These are phyloP conservation scores for Acipenser transmontanus DNA, from an alignment of 2,797 vertebrate genomes.

Conservation along the genomic window DNA sequence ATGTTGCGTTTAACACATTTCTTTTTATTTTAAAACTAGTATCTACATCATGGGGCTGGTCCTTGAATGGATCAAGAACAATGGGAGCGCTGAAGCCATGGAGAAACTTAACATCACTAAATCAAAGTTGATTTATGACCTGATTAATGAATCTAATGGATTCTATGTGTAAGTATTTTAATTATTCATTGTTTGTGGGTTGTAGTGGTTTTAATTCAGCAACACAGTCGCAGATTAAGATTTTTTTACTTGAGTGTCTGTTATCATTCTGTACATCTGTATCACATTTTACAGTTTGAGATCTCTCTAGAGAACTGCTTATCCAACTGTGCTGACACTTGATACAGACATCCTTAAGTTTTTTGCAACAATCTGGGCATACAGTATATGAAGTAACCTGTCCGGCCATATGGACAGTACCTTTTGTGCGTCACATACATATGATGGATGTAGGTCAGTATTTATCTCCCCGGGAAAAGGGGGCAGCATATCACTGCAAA, in stretches of 20 bases:
- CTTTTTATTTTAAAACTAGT: slow-evolving; percentile 42
- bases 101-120: slow-evolving; percentile 78
- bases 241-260: not conserved
- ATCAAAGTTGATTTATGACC: slow-evolving; percentile 78
- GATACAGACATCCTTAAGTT: not conserved
- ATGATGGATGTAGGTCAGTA: too few relatives aligned
- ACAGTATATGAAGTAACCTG: too few relatives aligned
- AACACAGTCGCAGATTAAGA: too few relatives aligned
- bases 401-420: too few relatives aligned
- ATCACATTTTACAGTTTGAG: too few relatives aligned
- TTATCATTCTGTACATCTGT: not conserved
- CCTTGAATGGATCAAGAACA: slow-evolving; percentile 91
- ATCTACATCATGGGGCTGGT: slow-evolving; percentile 90
- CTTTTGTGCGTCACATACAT: too few relatives aligned
- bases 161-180: slow-evolving; percentile 80
- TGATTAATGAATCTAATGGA: slow-evolving; percentile 77
- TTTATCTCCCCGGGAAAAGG: too few relatives aligned
- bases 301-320: too few relatives aligned
- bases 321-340: too few relatives aligned
- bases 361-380: not conserved
- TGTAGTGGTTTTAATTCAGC: too few relatives aligned
- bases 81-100: slow-evolving; percentile 76
- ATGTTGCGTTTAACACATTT: not conserved
- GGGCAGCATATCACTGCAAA: too few relatives aligned
- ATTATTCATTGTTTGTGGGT: not conserved